Base-by-base conservation (phyloP, 1,140 invertebrate genomes). In the Goniozus legneri region DNA sequence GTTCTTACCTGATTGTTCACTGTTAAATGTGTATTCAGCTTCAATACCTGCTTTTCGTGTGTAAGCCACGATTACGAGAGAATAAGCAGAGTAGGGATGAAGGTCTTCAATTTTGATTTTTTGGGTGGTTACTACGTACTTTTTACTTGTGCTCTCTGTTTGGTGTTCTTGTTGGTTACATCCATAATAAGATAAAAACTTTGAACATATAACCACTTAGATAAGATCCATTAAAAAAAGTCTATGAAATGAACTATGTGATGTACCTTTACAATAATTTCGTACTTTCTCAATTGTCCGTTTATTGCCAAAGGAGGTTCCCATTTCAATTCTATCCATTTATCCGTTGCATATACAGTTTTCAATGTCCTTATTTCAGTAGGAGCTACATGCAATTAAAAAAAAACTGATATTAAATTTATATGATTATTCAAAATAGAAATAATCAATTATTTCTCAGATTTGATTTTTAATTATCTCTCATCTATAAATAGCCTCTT, bases 241-340 rank as follows among this genome's bases (percentile, higher is more conserved):
- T n/a, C n/a, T n/a, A n/a, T n/a, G n/a, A n/a, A n/a, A n/a, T n/a
- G n/a, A n/a, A n/a, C n/a, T n/a, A n/a, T n/a, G n/a, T n/a, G n/a
- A n/a, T n/a, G n/a, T 49, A 64, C 61, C 44, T 48, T 27, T 10
- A 58, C 13, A 0, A 2, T 20, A 21, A 60, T 8, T 22, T 36
- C 20, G 30, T 64, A 64, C 13, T 15, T 18, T 2, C 3, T 7
- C 18, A 60, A 31, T 14, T 36, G 27, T 32, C 59, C 54, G 18
- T 58, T 52, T 2, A 10, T 3, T 8, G 27, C 0, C 2, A 2
- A 0, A 16, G 60, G 61, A 6, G 42, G 3, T 6, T 13, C 21
- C 60, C 60, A 64, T 7, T 8, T 22, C 3, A 62, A 2, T 1
- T 1, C 24, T 0, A 47, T n/a, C 8, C 43, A 2, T 4, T 6